Evolutionary conservation across 1,140 invertebrate genomes (phyloP).

Genomic region (Aphidius ervi): DNA sequence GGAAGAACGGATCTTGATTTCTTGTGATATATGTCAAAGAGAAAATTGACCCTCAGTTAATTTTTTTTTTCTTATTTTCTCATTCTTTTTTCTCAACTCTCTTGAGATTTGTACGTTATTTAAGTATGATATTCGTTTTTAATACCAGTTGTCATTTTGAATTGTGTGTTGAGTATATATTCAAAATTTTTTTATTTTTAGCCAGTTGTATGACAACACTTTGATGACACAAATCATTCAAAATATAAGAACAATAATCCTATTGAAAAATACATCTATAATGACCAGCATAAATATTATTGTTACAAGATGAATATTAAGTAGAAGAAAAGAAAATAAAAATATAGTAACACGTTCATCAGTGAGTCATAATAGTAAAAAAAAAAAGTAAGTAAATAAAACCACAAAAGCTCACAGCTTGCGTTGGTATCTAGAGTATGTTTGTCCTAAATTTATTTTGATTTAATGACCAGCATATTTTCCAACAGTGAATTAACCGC

Average conservation of each 20-base stretch:
- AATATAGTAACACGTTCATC: not conserved
- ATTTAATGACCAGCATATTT: conserved; percentile 46
- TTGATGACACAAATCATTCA: no score
- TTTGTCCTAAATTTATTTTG: conserved; percentile 15
- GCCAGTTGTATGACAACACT: no score
- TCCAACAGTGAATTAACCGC: conserved; percentile 37
- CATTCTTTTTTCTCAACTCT: not conserved
- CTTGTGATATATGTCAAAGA: not conserved
- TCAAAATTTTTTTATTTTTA: no score
- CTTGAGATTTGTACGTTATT: no score
- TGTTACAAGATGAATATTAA: not conserved
- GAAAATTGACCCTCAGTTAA: conserved; percentile 2
- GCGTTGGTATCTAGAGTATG: conserved; percentile 20
- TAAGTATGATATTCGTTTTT: no score
- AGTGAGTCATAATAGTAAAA: conserved; percentile 11
- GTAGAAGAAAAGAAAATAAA: conserved; percentile 4
- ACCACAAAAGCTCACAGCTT: conserved; percentile 13
- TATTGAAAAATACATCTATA: no score
- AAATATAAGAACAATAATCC: no score
- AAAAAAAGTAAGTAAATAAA: conserved; percentile 27
- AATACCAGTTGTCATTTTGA: no score
- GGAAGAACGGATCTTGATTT: no score
- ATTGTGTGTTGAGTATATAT: no score
- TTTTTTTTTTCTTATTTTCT: not conserved
- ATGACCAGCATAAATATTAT: conserved; percentile 6